Percentiles rank a stretch among this genome's conserved stretches.
Evolutionary conservation across 2,797 vertebrate genomes (phyloP).

Genomic region (Stomatorhinus walkeri): DNA sequence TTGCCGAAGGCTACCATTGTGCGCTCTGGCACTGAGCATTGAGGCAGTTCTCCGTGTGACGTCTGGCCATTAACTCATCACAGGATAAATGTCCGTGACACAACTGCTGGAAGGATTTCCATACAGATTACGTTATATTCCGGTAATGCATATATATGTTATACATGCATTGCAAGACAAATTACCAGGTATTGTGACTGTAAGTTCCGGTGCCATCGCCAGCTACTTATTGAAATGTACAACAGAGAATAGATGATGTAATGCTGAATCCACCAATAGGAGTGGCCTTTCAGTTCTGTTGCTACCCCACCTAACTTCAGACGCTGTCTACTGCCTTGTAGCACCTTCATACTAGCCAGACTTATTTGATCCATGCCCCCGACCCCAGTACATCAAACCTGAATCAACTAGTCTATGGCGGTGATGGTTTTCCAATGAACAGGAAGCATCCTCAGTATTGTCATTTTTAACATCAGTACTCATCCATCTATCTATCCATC

Average conservation of each 20-base stretch:
- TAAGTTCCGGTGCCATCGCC: not conserved
- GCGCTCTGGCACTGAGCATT: not conserved
- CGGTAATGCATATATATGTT: not conserved
- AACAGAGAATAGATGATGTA: not conserved
- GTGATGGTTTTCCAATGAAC: not conserved
- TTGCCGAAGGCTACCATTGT: not conserved
- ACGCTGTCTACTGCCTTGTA: not conserved
- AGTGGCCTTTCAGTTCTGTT: not conserved
- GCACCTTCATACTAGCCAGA: not conserved
- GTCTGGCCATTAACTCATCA: not conserved
- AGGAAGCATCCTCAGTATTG: not conserved
- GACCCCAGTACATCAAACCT: not conserved
- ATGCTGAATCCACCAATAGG: not conserved
- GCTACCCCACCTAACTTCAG: not conserved
- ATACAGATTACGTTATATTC: not conserved
- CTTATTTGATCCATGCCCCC: not conserved
- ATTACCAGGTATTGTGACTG: not conserved
- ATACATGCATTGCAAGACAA: not conserved
- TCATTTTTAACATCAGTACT: not conserved
- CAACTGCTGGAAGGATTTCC: not conserved
- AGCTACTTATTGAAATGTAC: not conserved
- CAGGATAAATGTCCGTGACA: not conserved
- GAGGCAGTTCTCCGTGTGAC: not conserved
- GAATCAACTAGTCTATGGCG: not conserved
- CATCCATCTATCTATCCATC: not conserved